Base-by-base conservation (phyloP, 64 coral and sea anemone genomes). In the Stylophora pistillata region DNA sequence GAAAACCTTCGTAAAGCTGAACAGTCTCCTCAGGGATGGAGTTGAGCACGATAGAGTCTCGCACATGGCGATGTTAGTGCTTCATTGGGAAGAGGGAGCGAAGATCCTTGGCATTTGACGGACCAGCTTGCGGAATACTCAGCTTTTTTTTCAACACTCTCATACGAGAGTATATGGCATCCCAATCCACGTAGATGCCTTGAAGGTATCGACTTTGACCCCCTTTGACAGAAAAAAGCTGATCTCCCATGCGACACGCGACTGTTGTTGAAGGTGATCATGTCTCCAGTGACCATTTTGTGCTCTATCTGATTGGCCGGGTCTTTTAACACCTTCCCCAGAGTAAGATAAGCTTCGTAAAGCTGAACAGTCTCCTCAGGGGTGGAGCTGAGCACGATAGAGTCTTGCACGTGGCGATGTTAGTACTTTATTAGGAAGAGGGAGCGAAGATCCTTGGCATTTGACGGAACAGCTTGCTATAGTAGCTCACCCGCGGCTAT, bases 161-260 rank as follows among this genome's bases (percentile, higher is more conserved):
- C 69, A 96, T 73, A 11, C 66, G 85, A 5, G 90, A 91, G 54
- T 96, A 86, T 2, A 93, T 82, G 1, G 89, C 13, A 32, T 96
- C 94, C 94, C 94, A 96, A 53, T 96, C 94, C 58, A 96, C 23
- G 53, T 96, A 93, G 11, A 70, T 63, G 3, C 90, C 94, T 23
- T 83, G 73, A 12, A 92, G 26, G 33, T 77, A 74, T 1, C 90
- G 81, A 37, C 16, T 89, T 17, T 85, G 83, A 14, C 79, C 12
- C 26, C 55, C 37, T 15, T 89, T 92, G 9, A 90, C 15, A 9
- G n/a, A 74, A 89, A 26, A 55, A 96, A 10, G 33, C 80, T 17
- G 32, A 89, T n/a, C 94, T 87, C 4, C 94, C 94, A 55, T 96
- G 94, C 77, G 93, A 83, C 33, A 96, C 94, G 14, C 94, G 86